Base-by-base conservation (phyloP, 2,113 vertebrate species). In the Verasper variegatus region DNA sequence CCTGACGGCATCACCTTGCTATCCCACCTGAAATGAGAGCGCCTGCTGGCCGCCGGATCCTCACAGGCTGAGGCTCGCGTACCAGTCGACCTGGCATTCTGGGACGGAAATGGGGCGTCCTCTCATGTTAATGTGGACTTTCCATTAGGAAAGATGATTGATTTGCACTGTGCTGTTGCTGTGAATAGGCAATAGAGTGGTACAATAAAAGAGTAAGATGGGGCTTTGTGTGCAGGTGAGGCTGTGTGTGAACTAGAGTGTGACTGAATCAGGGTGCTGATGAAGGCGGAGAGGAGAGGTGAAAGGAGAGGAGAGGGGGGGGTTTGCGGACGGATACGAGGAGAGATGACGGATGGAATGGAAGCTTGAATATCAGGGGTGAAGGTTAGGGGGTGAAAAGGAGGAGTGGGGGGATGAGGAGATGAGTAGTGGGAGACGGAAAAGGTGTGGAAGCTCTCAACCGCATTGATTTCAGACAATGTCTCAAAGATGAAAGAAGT, bases 111-210 rank as follows among this genome's bases (percentile, higher is more conserved):
- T 92, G 90, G 91, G 88, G 83, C 83, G 89, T 87, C 90, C 89
- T 91, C 87, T 91, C 87, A 94, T 93, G 94, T 91, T 93, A 94
- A 94, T 94, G 92, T 91, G 91, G 90, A 90, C 89, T 93, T 94
- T 94, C 88, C 89, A 93, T 94, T 90, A 89, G 90, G 89, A 91
- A 86, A 90, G 89, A 92, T 95, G 93, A 95, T 94, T 95, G 93
- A 95, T 94, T 92, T 89, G 91, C 88, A 87, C 84, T 42, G 73
- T 65, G 76, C 69, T 62, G 74, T 76, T 80, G 83, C 80, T 21
- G 82, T 86, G 91, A 89, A 91, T 90, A 81, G 84, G 85, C 80
- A 86, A 90, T 85, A 76, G 86, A 80, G 73, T 78, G 71, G 60
- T 78, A 92, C 89, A 91, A 92, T 91, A 79, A 88, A 82, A 80